phyloP scores from a whole-genome alignment of 2,113 vertebrate genomes.

The Pituophis catenifer region DNA sequence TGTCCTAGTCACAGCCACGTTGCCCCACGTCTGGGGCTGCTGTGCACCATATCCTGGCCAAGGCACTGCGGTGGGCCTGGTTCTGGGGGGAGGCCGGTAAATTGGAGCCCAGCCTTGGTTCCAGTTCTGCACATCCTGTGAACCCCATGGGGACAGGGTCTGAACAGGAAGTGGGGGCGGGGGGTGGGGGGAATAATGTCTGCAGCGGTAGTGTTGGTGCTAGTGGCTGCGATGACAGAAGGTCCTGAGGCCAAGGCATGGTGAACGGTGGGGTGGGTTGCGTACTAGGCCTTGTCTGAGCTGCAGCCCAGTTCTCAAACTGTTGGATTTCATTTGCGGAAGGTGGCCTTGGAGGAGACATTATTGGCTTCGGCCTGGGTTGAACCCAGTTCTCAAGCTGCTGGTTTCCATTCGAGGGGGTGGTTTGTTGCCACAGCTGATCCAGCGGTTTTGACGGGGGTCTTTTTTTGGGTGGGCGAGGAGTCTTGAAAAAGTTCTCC shows the following conservation, averaged over 20 bases:
- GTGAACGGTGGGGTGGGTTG: neutral
- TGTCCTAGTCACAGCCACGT: neutral
- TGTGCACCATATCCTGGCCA: neutral
- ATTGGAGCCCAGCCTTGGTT: neutral
- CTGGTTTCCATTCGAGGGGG: fast-evolving
- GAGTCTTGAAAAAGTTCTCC: neutral
- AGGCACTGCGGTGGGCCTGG: neutral
- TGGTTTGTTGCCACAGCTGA: neutral
- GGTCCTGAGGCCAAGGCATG: neutral
- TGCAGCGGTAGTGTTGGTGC: neutral
- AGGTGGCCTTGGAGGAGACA: fast-evolving
- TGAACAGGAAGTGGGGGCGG: neutral
- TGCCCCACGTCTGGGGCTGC: neutral
- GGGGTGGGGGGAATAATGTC: fast-evolving
- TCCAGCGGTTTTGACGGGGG: neutral
- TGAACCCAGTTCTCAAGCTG: neutral
- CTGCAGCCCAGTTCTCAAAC: neutral
- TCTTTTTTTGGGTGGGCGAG: neutral
- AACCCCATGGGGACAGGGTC: neutral
- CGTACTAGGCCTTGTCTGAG: neutral
- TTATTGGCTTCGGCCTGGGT: neutral
- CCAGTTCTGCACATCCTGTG: neutral
- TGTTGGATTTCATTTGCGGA: neutral
- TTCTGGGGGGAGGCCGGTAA: neutral
- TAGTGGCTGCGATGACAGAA: neutral